Conservation (phyloP, 2,113 vertebrate species). For the Progne subis region DNA sequence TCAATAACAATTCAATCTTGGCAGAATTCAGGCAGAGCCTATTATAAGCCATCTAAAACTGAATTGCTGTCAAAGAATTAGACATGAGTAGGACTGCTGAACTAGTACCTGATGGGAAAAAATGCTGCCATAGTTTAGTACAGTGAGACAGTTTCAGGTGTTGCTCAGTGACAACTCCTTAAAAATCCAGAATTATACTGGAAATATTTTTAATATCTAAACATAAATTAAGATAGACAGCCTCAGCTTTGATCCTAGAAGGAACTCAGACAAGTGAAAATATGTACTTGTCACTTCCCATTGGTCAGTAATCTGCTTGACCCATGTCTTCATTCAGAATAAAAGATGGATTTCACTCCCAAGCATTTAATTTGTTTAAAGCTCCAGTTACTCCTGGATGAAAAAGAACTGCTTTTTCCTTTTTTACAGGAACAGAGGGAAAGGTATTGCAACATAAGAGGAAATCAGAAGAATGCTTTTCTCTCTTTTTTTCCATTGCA, state of each 20-base stretch:
- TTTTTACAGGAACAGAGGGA: background rate
- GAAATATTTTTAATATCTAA: constrained; percentile 7
- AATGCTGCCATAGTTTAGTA: background rate
- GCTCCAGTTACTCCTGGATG: background rate
- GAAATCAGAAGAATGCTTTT: background rate
- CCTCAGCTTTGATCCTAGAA: background rate
- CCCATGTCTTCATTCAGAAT: background rate
- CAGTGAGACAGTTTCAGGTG: background rate
- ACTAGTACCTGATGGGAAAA: constrained; percentile 21
- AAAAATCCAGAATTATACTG: background rate
- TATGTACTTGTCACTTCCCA: background rate
- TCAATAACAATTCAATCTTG: constrained; percentile 56
- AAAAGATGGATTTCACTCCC: background rate
- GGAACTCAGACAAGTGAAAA: background rate
- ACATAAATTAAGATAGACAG: background rate
- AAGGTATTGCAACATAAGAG: background rate
- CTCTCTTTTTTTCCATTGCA: background rate
- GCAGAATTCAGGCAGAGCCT: constrained; percentile 47
- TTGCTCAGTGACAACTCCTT: background rate
- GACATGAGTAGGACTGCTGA: background rate
- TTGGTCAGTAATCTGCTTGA: constrained; percentile 7
- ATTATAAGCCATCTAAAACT: constrained; percentile 26
- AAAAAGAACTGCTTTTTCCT: background rate
- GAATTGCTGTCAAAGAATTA: constrained; percentile 55
- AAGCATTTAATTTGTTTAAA: background rate